Evolutionary conservation across 2,797 vertebrate species (phyloP).

Genomic region (Sus cebifrons): DNA sequence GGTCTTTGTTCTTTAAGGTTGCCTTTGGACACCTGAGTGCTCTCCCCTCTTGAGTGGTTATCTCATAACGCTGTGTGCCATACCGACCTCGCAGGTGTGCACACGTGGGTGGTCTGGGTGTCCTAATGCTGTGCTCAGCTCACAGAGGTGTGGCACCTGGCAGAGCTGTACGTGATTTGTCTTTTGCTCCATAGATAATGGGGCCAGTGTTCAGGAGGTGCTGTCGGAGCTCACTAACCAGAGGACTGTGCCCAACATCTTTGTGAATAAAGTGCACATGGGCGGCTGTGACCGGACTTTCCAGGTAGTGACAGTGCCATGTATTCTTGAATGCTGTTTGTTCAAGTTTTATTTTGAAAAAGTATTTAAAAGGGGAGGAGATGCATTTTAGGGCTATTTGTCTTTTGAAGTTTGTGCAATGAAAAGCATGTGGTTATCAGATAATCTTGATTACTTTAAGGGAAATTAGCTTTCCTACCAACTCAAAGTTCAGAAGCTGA

Average conservation of each 20-base stretch:
- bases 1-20: neutral
- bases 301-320: constrained; percentile 91
- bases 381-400: neutral
- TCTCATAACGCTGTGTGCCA: neutral
- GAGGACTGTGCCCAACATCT: constrained; percentile 97
- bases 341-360: neutral
- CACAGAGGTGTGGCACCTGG: neutral
- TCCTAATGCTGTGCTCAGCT: neutral
- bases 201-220: constrained; percentile 94
- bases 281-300: constrained; percentile 96
- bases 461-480: constrained; percentile 9
- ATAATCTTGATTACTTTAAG: neutral
- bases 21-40: neutral
- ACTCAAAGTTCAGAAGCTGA: neutral
- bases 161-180: neutral
- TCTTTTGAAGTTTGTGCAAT: constrained; percentile 13
- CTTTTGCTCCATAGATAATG: constrained; percentile 90
- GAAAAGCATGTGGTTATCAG: neutral
- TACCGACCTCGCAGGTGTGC: neutral
- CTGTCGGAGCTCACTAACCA: constrained; percentile 96
- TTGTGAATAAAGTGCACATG: constrained; percentile 97
- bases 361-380: neutral
- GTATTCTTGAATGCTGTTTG: neutral
- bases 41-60: neutral
- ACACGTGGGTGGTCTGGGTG: neutral